phyloP scores from a whole-genome alignment of 2,797 vertebrate species.

The Crax fasciolata region DNA sequence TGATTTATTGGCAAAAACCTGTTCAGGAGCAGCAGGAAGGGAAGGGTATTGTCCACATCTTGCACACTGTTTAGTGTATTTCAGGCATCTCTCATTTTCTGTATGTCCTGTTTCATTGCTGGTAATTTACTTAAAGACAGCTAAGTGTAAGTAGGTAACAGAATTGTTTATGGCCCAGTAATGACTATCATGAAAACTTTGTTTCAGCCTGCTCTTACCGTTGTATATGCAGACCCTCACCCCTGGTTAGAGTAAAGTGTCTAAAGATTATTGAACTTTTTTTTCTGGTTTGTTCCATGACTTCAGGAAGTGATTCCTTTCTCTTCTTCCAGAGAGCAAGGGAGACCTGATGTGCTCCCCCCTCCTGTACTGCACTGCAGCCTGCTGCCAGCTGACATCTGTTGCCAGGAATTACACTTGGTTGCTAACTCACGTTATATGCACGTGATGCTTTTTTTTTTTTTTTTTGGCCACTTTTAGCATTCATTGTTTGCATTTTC shows the following conservation, averaged over 20 bases:
- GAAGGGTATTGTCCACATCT: neutral
- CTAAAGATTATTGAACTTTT: neutral
- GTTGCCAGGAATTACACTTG: neutral
- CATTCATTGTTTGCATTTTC: neutral
- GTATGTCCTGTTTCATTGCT: neutral
- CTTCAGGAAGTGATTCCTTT: neutral
- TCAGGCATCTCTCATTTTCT: neutral
- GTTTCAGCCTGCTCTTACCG: neutral
- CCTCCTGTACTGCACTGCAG: too few species aligned
- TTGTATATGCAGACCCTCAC: neutral
- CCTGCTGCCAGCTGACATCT: neutral
- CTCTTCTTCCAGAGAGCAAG: neutral
- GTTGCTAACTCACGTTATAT: neutral
- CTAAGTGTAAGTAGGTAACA: neutral
- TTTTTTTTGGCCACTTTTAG: neutral
- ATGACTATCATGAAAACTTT: accelerated
- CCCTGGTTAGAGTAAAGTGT: neutral
- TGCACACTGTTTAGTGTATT: neutral
- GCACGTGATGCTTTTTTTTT: neutral
- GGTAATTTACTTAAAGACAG: neutral
- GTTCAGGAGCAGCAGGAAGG: neutral
- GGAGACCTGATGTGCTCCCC: neutral
- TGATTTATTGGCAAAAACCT: neutral
- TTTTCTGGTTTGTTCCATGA: neutral
- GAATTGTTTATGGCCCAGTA: neutral